These are phyloP conservation scores for Masticophis lateralis DNA, from an alignment of 2,797 vertebrate genomes.

Conservation along the genomic window DNA sequence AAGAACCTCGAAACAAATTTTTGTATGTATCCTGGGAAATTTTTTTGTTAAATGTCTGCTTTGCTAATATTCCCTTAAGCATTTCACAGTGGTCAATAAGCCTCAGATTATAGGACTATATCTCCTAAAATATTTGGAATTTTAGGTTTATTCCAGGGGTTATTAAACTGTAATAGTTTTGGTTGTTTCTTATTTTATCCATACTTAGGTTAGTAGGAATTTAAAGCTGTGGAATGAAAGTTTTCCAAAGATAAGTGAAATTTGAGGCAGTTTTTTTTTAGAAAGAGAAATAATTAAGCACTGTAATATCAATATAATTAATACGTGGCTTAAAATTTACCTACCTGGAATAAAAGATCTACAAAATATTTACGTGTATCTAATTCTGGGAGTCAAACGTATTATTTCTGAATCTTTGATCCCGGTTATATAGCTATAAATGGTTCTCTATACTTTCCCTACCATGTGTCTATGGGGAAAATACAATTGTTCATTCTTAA, in stretches of 20 bases:
- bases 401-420: constrained; percentile 4
- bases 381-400: neutral
- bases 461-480: neutral
- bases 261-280: neutral
- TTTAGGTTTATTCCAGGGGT: constrained; percentile 67
- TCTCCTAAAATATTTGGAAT: constrained; percentile 59
- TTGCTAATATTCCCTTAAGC: constrained; percentile 55
- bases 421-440: neutral
- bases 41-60: neutral
- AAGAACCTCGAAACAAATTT: neutral
- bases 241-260: constrained; percentile 34
- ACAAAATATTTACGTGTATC: neutral
- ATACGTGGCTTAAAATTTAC: neutral
- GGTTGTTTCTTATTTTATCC: constrained; percentile 47
- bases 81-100: constrained; percentile 58
- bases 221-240: constrained; percentile 31
- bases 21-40: neutral
- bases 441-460: neutral
- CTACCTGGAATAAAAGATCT: constrained; percentile 1
- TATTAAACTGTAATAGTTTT: constrained; percentile 57
- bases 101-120: constrained; percentile 56
- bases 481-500: neutral
- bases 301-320: constrained; percentile 1
- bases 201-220: constrained; percentile 37
- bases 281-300: neutral